Base-by-base conservation (phyloP, 2,888 invertebrate genomes). In the Mylabris sibirica region DNA sequence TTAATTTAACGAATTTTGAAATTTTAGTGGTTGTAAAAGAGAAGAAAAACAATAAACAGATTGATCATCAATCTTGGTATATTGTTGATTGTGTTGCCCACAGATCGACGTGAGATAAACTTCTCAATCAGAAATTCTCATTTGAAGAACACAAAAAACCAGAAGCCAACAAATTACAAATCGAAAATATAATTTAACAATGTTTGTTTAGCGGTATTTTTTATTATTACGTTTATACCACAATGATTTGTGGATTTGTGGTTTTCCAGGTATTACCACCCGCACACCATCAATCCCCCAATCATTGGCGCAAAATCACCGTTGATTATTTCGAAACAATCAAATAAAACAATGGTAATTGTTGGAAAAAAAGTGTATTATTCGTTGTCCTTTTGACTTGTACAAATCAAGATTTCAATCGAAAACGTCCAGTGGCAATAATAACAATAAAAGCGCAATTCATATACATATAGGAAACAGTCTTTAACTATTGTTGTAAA, bases 111-210 rank as follows among this genome's bases (percentile, higher is more conserved):
- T 53, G 53, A 53, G 22, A 24, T 24, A 24, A 53, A 24, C 49
- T 53, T 53, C 53, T 53, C 53, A 53, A 53, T 53, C 53, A 53
- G 24, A 53, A 30, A 53, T 53, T 53, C 24, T 53, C 53, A 53
- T 53, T 53, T 53, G 9, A 49, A 49, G 9, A 20, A 1, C 3
- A 44, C 5, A 3, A 1, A 53, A 24, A 24, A 53, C 22, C 53
- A 53, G 53, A 53, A 53, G 53, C 53, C 53, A 53, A 49, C 17
- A 44, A 49, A 49, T 49, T 49, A 49, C 49, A 49, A 49, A 20
- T 49, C 49, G 20, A 49, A 44, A 49, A 49, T 20, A 20, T 49
- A 49, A 49, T 49, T 49, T 49, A 49, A 49, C 49, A 49, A 49
- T 49, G 49, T 49, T 49, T 49, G 49, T 49, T 49, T 49, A 49